These are phyloP conservation scores for Glyphotaelius pellucidus DNA, from an alignment of 2,888 invertebrate species.

Conservation along the genomic window DNA sequence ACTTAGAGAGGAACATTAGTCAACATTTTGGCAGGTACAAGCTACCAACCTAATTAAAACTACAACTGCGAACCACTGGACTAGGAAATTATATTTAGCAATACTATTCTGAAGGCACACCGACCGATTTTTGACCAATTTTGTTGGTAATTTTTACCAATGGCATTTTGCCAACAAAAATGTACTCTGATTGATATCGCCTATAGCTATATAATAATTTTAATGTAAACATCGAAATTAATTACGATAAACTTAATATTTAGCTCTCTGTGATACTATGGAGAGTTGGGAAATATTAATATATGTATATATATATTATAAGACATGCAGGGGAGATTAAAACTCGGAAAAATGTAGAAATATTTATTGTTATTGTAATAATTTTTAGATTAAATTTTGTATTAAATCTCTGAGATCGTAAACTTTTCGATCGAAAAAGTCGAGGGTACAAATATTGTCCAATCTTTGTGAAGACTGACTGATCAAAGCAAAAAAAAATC, in stretches of 20 bases:
- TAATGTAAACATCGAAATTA: too few relatives aligned
- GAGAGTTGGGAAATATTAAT: neutral
- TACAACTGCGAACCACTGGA: neutral
- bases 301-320: neutral
- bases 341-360: neutral
- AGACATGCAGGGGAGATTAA: neutral
- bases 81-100: neutral
- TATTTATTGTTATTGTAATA: too few relatives aligned
- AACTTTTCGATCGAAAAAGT: neutral
- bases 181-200: too few relatives aligned
- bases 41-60: neutral
- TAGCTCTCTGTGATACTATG: too few relatives aligned
- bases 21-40: neutral
- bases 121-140: too few relatives aligned
- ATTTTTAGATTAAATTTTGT: neutral
- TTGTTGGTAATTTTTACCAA: too few relatives aligned
- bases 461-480: too few relatives aligned
- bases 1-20: neutral
- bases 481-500: too few relatives aligned
- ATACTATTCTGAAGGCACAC: neutral
- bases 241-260: too few relatives aligned
- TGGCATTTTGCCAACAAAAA: too few relatives aligned
- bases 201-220: too few relatives aligned
- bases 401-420: neutral
- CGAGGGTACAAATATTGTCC: too few relatives aligned